These are phyloP conservation scores for Macroglossus sobrinus DNA, from an alignment of 2,113 vertebrate species.

Conservation along the genomic window DNA sequence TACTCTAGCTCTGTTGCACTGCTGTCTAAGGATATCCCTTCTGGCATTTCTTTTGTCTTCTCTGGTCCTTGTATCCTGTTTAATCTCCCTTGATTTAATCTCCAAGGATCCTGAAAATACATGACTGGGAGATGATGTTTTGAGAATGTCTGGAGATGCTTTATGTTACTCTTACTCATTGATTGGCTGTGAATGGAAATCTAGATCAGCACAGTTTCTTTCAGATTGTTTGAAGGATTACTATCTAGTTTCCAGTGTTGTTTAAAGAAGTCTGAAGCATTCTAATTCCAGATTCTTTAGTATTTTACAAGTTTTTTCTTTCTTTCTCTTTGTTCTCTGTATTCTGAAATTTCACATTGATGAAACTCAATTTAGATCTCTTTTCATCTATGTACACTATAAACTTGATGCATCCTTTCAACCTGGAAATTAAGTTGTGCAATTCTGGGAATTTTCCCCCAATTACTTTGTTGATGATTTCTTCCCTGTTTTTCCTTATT, in stretches of 20 bases:
- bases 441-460: background rate
- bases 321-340: background rate
- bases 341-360: background rate
- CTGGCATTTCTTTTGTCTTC: background rate
- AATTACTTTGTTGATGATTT: background rate
- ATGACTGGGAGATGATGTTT: background rate
- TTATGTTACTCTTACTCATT: background rate
- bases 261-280: background rate
- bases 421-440: background rate
- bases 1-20: background rate
- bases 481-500: background rate
- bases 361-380: background rate
- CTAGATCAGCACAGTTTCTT: background rate
- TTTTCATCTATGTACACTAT: background rate
- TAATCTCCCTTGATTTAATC: background rate
- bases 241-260: background rate
- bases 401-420: background rate
- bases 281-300: background rate
- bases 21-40: background rate
- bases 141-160: background rate
- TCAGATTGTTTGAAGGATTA: background rate
- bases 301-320: background rate
- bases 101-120: background rate
- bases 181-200: background rate
- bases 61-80: background rate